A percentile compares a stretch with the other conserved stretches of the same genome.
phyloP scores from a whole-genome alignment of 2,888 invertebrate genomes.

The Mythimna pallens region DNA sequence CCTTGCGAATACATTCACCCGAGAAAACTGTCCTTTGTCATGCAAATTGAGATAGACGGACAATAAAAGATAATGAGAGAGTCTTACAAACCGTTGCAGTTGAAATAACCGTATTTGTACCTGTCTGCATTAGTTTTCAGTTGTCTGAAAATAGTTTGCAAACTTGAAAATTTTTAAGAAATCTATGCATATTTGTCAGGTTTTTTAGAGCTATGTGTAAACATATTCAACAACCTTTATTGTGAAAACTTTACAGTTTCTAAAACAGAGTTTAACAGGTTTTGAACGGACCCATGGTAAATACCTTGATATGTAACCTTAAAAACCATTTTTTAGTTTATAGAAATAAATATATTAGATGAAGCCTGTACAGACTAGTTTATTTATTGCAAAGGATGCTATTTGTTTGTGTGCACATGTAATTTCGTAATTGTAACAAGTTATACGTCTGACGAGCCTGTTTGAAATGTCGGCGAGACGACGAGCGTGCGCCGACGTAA shows the following conservation, averaged over 20 bases:
- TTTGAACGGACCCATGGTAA: not conserved
- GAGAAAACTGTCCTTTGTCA: constrained; percentile 50
- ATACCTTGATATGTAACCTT: not conserved
- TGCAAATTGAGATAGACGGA: constrained; percentile 57
- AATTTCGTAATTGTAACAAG: constrained; percentile 68
- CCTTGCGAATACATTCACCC: constrained; percentile 60
- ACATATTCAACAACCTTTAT: not conserved
- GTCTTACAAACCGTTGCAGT: constrained; percentile 30
- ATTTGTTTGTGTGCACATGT: constrained; percentile 43
- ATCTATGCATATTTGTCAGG: not conserved
- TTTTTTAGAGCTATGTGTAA: not conserved
- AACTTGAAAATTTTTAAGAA: constrained; percentile 11
- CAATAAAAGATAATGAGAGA: constrained; percentile 30
- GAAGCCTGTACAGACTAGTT: constrained; percentile 50
- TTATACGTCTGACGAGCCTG: constrained; percentile 71
- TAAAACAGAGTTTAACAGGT: not conserved
- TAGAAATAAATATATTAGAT: constrained; percentile 34
- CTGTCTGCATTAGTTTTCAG: constrained; percentile 15
- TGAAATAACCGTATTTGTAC: constrained; percentile 21
- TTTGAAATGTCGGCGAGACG: constrained; percentile 76
- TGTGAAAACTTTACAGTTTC: not conserved
- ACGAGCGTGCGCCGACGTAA: constrained; percentile 69
- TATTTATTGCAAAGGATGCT: constrained; percentile 60
- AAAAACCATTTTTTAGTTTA: constrained; percentile 4
- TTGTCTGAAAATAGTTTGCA: constrained; percentile 16